Percentiles rank a stretch among this genome's conserved stretches.
Evolutionary conservation across 2,888 invertebrate species (phyloP).

Genomic region (Glyphotaelius pellucidus): DNA sequence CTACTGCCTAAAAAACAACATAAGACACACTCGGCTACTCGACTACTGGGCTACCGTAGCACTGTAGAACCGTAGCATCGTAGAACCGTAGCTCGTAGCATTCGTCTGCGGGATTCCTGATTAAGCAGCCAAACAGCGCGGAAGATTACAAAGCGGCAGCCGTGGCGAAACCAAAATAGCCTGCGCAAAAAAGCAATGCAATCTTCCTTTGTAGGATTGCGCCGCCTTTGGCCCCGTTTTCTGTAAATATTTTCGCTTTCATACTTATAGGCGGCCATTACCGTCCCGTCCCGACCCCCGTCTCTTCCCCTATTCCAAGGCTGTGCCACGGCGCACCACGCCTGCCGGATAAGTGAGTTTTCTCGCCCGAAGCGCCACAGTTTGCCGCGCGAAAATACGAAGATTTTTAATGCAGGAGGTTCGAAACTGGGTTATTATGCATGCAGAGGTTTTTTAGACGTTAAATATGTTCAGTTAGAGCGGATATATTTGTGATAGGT

Average conservation of each 20-base stretch:
- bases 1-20: neutral
- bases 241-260: constrained; percentile 62
- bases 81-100: neutral
- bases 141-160: constrained; percentile 24
- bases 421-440: neutral
- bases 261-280: constrained; percentile 58
- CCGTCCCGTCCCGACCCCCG: constrained; percentile 42
- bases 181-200: constrained; percentile 41
- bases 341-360: constrained; percentile 62
- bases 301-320: neutral
- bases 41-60: neutral
- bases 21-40: neutral
- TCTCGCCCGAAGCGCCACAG: constrained; percentile 44
- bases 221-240: constrained; percentile 43
- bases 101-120: constrained; percentile 19
- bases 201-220: constrained; percentile 29
- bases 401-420: neutral
- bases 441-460: neutral
- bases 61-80: neutral
- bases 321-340: neutral
- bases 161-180: constrained; percentile 36
- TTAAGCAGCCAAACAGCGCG: constrained; percentile 15
- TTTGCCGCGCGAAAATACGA: constrained; percentile 49
- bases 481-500: neutral
- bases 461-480: neutral